Evolutionary conservation across 2,113 vertebrate genomes (phyloP), one percentile per base, ranked within the genome.

Genomic region (Leucoraja erinaceus): DNA sequence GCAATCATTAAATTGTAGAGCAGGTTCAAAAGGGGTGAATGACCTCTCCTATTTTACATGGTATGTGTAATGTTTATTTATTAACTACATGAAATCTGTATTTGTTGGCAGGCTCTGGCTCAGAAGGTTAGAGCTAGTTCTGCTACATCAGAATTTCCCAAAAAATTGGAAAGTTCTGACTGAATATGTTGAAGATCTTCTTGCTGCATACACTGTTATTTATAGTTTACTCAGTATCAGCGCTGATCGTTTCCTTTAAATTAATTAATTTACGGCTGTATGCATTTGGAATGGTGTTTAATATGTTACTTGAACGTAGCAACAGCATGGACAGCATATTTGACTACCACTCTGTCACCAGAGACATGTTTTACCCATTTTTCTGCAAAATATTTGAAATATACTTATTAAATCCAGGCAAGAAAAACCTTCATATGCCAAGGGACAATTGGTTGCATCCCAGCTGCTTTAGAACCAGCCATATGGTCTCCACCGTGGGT

Each of bases 331-430:
- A 16, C 14, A 31, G 31, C 2, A 33, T 31, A 33, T 31, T 8
- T n/a, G 75, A 33, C 16, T 77, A 31, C n/a, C 3, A 77, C 75
- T 14, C n/a, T 33, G 33, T 11, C 11, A 31, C 11, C n/a, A 11
- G n/a, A 33, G 31, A 33, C n/a, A 33, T 33, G 9, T 33, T 77
- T 75, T 28, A 47, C 72, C 72, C 72, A 75, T 75, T 75, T 75
- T 77, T 77, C 75, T 77, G n/a, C 75, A 77, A 77, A 75, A 16
- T 77, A 33, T 77, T 77, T 77, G 31, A 56, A 84, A 84, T 84
- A 31, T 54, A 54, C 54, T 81, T 47, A 25, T 25, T 20, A 25
- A 70, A 91, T 72, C 18, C 22, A 54, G 18, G 47, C 16, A 70
- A 74, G 18, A 54, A 14, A 33, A 91, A 12, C 31, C 38, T 72